Conservation (phyloP, 2,113 vertebrate species). For the Eubucco bourcierii region DNA sequence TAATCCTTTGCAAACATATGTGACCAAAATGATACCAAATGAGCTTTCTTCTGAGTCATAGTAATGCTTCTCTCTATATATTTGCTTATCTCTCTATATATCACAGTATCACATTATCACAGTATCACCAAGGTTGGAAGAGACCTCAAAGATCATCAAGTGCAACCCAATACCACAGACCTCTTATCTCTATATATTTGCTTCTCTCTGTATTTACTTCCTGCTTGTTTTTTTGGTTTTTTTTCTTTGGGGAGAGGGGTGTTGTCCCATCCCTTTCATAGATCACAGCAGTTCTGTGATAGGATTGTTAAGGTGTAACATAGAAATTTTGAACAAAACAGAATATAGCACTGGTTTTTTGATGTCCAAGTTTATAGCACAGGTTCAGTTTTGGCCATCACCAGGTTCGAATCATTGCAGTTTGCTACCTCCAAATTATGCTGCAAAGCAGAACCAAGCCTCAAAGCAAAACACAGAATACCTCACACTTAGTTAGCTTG, state of each 20-base stretch:
- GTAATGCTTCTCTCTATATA: not conserved
- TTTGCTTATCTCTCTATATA: not conserved
- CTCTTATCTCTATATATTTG: not conserved
- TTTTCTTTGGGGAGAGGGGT: not conserved
- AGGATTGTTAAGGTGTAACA: not conserved
- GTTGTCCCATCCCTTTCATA: not conserved
- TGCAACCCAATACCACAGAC: no score
- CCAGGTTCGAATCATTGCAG: not conserved
- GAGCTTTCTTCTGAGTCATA: not conserved
- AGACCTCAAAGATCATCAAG: no score
- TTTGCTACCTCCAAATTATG: not conserved
- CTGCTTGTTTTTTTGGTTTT: not conserved
- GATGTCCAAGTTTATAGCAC: not conserved
- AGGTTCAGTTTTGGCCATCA: not conserved
- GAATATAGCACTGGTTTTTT: not conserved
- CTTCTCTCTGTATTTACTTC: not conserved
- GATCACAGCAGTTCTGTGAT: not conserved
- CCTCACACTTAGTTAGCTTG: not conserved
- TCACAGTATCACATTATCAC: no score
- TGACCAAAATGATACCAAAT: not conserved
- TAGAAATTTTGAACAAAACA: not conserved
- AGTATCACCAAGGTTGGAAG: no score
- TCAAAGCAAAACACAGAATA: constrained; percentile 10
- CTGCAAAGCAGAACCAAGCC: not conserved
- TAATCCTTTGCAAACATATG: not conserved